phyloP scores from a whole-genome alignment of 2,888 invertebrate species.

The Cataglyphis albicans region DNA sequence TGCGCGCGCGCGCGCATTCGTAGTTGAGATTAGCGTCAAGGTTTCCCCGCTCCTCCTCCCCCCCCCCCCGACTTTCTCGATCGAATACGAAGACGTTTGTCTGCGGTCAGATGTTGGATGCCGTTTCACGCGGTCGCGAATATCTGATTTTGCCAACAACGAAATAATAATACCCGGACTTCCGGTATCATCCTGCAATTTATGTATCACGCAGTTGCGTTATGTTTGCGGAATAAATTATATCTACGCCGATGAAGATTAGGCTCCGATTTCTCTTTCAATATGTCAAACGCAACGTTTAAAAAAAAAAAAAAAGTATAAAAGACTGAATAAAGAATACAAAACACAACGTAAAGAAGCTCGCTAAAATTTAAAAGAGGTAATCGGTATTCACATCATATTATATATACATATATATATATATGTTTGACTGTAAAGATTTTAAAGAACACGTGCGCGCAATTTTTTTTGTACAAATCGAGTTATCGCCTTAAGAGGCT shows the following conservation, averaged over 20 bases:
- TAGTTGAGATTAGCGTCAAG: constrained; percentile 26
- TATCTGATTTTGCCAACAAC: neutral
- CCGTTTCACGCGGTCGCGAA: neutral
- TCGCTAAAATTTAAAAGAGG: neutral
- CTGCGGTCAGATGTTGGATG: constrained; percentile 7
- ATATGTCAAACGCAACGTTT: neutral
- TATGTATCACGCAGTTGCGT: too few relatives aligned
- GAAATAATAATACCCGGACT: constrained; percentile 19
- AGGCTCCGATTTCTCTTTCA: too few relatives aligned
- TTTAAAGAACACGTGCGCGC: neutral
- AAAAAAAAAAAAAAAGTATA: neutral
- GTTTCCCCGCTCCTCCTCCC: too few relatives aligned
- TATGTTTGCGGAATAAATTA: neutral
- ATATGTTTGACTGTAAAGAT: neutral
- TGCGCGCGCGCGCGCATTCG: neutral
- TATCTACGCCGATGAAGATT: neutral
- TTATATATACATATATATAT: neutral
- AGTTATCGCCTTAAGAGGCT: constrained; percentile 41
- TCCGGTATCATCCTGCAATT: neutral
- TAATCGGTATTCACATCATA: neutral
- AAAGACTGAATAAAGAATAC: neutral
- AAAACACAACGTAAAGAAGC: neutral
- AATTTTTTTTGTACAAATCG: constrained; percentile 22
- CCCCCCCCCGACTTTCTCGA: constrained; percentile 24
- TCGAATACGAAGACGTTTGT: constrained; percentile 24